phyloP scores from a whole-genome alignment of 1,140 invertebrate species.

The Penaeus japonicus region DNA sequence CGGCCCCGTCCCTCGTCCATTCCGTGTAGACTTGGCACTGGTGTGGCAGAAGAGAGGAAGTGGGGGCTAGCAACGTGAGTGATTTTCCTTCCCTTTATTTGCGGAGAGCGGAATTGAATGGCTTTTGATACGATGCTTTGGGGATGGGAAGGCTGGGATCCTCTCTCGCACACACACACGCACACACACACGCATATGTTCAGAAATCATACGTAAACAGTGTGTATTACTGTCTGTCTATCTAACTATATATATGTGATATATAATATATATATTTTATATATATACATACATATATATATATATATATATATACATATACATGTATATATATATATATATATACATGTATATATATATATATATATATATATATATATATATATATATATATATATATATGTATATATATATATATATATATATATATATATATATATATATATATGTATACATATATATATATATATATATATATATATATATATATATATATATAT shows the following conservation, averaged over 20 bases:
- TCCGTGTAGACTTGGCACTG: too few species aligned
- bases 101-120: too few species aligned
- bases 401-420: not conserved
- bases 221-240: too few species aligned
- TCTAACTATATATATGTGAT: not conserved
- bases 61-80: too few species aligned
- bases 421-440: not conserved
- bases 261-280: conserved; percentile 1
- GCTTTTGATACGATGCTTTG: too few species aligned
- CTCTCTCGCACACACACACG: too few species aligned
- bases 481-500: conserved; percentile 13
- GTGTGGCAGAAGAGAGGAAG: too few species aligned
- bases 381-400: not conserved
- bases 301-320: not conserved
- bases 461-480: conserved; percentile 13
- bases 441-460: not conserved
- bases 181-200: too few species aligned
- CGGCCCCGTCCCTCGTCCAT: too few species aligned
- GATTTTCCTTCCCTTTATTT: too few species aligned
- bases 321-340: not conserved
- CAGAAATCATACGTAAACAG: too few species aligned
- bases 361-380: conserved; percentile 14
- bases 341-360: conserved; percentile 19
- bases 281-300: not conserved
- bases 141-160: too few species aligned